Conservation (phyloP, 2,113 vertebrate species). For the Toxotes jaculatrix region DNA sequence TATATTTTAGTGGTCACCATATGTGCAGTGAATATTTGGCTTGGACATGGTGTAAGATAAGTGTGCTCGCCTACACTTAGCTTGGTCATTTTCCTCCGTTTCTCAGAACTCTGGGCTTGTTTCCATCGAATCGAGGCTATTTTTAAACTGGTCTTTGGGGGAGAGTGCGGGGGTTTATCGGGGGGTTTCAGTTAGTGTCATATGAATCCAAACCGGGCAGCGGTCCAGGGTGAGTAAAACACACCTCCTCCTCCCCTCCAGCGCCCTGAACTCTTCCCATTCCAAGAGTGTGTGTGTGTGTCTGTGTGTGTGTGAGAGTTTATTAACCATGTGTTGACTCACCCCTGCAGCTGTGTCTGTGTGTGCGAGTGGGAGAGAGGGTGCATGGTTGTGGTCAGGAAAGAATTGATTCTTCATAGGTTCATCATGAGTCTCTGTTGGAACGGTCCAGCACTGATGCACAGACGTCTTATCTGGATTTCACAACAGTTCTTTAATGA, state of each 20-base stretch:
- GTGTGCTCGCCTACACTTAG: conserved; percentile 67
- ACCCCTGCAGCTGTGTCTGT: conserved; percentile 54
- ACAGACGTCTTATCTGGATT: neutral
- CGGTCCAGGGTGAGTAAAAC: conserved; percentile 74
- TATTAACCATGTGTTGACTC: conserved; percentile 79
- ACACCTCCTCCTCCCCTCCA: conserved; percentile 44
- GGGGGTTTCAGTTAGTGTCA: conserved; percentile 66
- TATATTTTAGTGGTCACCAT: conserved; percentile 60
- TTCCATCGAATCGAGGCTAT: conserved; percentile 78
- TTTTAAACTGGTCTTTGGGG: conserved; percentile 75
- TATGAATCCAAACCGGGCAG: conserved; percentile 77
- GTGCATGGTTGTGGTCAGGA: conserved; percentile 16
- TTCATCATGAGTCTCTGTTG: conserved; percentile 18
- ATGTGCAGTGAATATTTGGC: conserved; percentile 70
- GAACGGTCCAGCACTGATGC: neutral
- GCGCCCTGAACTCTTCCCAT: conserved; percentile 49
- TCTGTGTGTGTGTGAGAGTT: conserved; percentile 28
- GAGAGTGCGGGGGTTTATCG: conserved; percentile 30
- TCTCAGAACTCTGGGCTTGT: conserved; percentile 76
- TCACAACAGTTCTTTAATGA: neutral
- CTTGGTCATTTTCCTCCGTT: conserved; percentile 64
- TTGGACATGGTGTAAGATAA: conserved; percentile 61
- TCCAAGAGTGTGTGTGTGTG: conserved; percentile 46
- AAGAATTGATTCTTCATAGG: conserved; percentile 16
- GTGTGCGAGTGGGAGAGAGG: neutral